These are phyloP conservation scores for Lampris incognitus DNA, from an alignment of 2,113 vertebrate genomes.

Conservation along the genomic window DNA sequence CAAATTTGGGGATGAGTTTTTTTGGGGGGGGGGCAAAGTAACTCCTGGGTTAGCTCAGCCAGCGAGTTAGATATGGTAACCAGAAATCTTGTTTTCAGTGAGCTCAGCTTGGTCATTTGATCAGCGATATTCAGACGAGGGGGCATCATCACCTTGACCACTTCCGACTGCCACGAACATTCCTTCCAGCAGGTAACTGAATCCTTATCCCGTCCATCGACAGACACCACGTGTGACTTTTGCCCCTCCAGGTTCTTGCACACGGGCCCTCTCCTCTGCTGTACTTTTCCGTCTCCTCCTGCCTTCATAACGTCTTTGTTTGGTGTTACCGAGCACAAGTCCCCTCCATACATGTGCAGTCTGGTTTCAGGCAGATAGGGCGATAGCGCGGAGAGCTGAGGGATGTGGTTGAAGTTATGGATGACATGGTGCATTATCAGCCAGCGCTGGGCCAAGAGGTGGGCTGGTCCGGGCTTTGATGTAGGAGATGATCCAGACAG, in stretches of 20 bases:
- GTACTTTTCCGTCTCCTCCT: constrained; percentile 26
- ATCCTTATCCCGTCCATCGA: constrained; percentile 24
- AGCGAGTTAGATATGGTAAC: constrained; percentile 61
- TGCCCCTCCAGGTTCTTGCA: not conserved
- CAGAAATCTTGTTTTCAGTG: constrained; percentile 66
- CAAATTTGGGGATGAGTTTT: constrained; percentile 67
- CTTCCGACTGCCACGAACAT: constrained; percentile 57
- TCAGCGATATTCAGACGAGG: constrained; percentile 61
- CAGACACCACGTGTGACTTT: constrained; percentile 16
- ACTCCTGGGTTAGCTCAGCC: constrained; percentile 31
- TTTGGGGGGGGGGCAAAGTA: constrained; percentile 16
- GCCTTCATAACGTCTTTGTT: constrained; percentile 16
- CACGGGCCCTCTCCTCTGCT: not conserved
- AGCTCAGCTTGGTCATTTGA: constrained; percentile 67
- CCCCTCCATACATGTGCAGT: constrained; percentile 17
- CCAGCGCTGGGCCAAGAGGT: constrained; percentile 19
- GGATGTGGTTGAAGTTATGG: constrained; percentile 46
- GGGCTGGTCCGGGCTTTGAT: constrained; percentile 45
- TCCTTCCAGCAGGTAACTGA: constrained; percentile 45
- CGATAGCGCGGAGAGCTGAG: constrained; percentile 32
- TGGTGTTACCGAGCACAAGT: constrained; percentile 15
- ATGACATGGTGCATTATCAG: constrained; percentile 64
- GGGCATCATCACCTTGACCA: constrained; percentile 52
- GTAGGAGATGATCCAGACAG: constrained; percentile 46
- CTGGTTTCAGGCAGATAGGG: constrained; percentile 39